Conservation (phyloP, 2,113 vertebrate species). For the Pontoporia blainvillei region DNA sequence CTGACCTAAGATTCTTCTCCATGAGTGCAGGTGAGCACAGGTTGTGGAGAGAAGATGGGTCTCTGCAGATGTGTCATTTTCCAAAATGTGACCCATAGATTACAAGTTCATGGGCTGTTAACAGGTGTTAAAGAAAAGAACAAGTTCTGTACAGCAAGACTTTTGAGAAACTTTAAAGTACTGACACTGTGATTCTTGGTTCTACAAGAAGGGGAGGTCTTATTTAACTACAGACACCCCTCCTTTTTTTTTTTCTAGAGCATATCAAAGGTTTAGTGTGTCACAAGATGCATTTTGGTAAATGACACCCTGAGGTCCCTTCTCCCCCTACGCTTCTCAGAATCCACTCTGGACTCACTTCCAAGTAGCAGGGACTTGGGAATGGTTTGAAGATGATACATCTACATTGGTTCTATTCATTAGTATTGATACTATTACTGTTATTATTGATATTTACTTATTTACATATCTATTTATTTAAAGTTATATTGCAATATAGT, state of each 20-base stretch:
- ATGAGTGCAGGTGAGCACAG: neutral
- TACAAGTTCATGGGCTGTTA: neutral
- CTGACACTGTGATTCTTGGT: neutral
- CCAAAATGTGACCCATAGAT: neutral
- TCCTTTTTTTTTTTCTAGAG: too few species aligned
- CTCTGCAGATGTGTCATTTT: neutral
- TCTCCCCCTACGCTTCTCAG: neutral
- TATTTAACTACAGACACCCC: neutral
- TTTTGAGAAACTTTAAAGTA: neutral
- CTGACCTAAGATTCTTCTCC: neutral
- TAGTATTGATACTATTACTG: neutral
- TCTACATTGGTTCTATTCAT: neutral
- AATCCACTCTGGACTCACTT: neutral
- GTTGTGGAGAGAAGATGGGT: neutral
- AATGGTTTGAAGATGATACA: neutral
- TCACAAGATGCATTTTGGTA: neutral
- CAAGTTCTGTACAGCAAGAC: neutral
- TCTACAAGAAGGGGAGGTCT: neutral
- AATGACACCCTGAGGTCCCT: neutral
- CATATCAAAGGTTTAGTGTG: neutral
- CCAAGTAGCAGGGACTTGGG: neutral
- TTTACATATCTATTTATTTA: neutral
- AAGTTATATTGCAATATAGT: neutral
- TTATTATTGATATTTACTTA: neutral
- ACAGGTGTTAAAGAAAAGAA: neutral